Evolutionary conservation across 2,888 invertebrate genomes (phyloP).

Genomic region (Troglohyphantes excavatus): DNA sequence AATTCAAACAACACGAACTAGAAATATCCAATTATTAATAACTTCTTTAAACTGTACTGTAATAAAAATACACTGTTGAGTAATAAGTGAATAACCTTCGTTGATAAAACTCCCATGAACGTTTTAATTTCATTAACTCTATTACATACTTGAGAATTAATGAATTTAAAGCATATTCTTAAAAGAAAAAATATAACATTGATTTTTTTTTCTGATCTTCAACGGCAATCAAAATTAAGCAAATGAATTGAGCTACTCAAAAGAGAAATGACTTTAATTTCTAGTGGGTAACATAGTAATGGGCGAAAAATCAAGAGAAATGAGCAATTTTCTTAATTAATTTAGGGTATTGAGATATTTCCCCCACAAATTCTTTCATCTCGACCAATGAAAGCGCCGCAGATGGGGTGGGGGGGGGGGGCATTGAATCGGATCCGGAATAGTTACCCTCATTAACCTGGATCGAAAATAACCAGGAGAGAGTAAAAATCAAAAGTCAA

Average conservation of each 20-base stretch:
- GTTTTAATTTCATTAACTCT: too few species aligned
- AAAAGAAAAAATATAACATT: too few species aligned
- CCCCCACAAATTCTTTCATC: background rate
- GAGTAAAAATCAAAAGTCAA: slow-evolving; percentile 49
- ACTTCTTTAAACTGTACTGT: too few species aligned
- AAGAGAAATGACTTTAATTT: background rate
- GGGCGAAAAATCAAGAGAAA: background rate
- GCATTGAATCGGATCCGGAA: slow-evolving; percentile 6
- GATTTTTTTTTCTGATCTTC: too few species aligned
- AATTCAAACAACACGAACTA: too few species aligned
- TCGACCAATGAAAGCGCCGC: background rate
- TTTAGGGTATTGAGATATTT: slow-evolving; percentile 1
- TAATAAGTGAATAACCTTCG: too few species aligned
- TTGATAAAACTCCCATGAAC: too few species aligned
- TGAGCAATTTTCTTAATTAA: slow-evolving; percentile 24
- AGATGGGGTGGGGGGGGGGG: background rate
- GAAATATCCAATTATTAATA: too few species aligned
- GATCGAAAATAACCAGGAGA: slow-evolving; percentile 29
- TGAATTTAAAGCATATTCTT: background rate
- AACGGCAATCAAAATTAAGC: background rate
- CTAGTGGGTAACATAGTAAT: background rate
- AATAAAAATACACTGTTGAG: too few species aligned
- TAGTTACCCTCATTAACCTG: slow-evolving; percentile 54
- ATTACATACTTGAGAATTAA: background rate
- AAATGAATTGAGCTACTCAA: background rate